phyloP scores from a whole-genome alignment of 2,797 vertebrate genomes.

The Graptemys geographica region DNA sequence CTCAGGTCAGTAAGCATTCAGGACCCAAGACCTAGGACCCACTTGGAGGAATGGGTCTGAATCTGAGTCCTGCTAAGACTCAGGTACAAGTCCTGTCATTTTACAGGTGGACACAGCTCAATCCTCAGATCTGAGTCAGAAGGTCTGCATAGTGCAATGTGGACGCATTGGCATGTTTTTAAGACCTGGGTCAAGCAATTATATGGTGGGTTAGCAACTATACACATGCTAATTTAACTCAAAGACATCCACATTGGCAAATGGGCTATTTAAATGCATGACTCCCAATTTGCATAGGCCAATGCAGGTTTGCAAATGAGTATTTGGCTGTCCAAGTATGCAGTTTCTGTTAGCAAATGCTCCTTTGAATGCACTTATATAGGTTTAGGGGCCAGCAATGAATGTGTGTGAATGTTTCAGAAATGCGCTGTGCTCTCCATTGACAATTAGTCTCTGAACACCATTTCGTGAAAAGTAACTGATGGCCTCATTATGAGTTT shows the following conservation, averaged over 20 bases:
- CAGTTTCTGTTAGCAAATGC: not conserved
- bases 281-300: not conserved
- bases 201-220: not conserved
- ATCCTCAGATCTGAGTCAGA: not conserved
- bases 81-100: not conserved
- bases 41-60: not conserved
- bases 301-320: not conserved
- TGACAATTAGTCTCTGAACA: not conserved
- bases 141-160: not conserved
- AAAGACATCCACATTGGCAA: not conserved
- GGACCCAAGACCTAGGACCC: not conserved
- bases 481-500: not conserved
- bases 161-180: not conserved
- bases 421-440: not conserved
- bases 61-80: not conserved
- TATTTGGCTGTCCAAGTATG: rapidly evolving
- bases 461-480: not conserved
- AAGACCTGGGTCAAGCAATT: not conserved
- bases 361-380: not conserved
- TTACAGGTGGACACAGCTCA: not conserved
- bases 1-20: not conserved
- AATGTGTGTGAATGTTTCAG: rapidly evolving
- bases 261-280: not conserved
- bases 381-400: not conserved
- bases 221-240: not conserved